A percentile compares a stretch with the other conserved stretches of the same genome.
phyloP scores from a whole-genome alignment of 1,140 invertebrate species.

The Drosophila trapezifrons region DNA sequence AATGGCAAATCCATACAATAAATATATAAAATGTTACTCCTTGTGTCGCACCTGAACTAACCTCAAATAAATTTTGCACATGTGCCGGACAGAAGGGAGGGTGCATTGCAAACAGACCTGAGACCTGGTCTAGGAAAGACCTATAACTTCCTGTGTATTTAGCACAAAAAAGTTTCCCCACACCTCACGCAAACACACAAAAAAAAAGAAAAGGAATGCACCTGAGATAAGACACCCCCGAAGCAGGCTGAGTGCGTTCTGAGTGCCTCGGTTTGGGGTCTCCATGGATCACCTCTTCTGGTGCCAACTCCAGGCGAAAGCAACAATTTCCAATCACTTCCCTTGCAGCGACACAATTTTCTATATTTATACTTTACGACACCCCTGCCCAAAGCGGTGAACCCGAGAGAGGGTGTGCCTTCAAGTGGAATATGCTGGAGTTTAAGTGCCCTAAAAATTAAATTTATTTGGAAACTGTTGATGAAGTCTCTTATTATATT shows the following conservation, averaged over 20 bases:
- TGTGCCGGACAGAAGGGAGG: conserved; percentile 50
- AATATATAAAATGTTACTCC: conserved; percentile 82
- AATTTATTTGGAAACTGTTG: neutral
- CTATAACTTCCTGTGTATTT: conserved; percentile 57
- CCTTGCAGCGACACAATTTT: conserved; percentile 80
- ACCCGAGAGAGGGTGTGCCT: neutral
- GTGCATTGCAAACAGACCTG: conserved; percentile 48
- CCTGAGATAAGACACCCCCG: conserved; percentile 14
- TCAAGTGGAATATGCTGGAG: neutral
- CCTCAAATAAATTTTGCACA: conserved; percentile 81
- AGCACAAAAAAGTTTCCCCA: conserved; percentile 31
- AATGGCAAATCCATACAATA: conserved; percentile 82
- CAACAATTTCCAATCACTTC: conserved; percentile 82
- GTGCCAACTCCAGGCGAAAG: conserved; percentile 59
- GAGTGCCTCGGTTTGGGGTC: conserved; percentile 52
- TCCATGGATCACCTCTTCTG: conserved; percentile 19
- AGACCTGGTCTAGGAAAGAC: conserved; percentile 20
- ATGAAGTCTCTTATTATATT: too few relatives aligned
- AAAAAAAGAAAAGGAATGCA: conserved; percentile 6
- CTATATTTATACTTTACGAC: conserved; percentile 78
- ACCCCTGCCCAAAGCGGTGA: conserved; percentile 25
- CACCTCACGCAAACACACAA: conserved; percentile 1
- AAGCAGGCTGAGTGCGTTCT: conserved; percentile 41
- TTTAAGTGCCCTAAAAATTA: conserved; percentile 14
- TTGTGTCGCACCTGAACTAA: conserved; percentile 81